phyloP scores from a whole-genome alignment of 2,113 vertebrate genomes.

The Spea multiplicata region DNA sequence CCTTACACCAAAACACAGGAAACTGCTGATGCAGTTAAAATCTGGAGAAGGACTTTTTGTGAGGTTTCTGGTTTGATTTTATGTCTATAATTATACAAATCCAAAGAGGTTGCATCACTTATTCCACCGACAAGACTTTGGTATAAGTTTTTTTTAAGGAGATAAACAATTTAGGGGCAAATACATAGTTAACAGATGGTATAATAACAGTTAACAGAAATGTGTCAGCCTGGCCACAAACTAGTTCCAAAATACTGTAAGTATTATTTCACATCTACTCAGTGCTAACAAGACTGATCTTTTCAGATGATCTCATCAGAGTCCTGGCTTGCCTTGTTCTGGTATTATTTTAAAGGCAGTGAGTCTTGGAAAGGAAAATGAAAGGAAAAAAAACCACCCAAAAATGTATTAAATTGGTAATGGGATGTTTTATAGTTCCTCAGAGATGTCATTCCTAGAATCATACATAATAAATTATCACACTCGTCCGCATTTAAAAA shows the following conservation, averaged over 20 bases:
- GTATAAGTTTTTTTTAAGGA: constrained; percentile 54
- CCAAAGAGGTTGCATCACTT: constrained; percentile 62
- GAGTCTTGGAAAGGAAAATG: neutral
- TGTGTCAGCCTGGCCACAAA: constrained; percentile 37
- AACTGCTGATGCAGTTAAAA: constrained; percentile 43
- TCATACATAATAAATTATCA: too few species aligned
- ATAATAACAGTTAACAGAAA: constrained; percentile 53
- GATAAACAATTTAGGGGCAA: constrained; percentile 56
- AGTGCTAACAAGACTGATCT: constrained; percentile 29
- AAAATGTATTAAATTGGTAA: neutral
- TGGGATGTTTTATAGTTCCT: neutral
- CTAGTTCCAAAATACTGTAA: constrained; percentile 18
- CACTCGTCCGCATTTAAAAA: too few species aligned
- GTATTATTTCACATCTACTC: neutral
- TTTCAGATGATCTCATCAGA: constrained; percentile 35
- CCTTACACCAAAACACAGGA: constrained; percentile 47
- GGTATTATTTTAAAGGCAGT: neutral
- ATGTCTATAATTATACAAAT: constrained; percentile 58
- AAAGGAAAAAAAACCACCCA: neutral
- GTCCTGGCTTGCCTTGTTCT: neutral
- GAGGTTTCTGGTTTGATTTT: constrained; percentile 55
- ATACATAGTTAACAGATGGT: constrained; percentile 48
- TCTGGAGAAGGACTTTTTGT: constrained; percentile 42
- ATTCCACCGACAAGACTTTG: constrained; percentile 58
- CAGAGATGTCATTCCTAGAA: too few species aligned